Base-by-base conservation (phyloP, 53 echinoderm and acorn worm genomes). In the Henricia sp. region DNA sequence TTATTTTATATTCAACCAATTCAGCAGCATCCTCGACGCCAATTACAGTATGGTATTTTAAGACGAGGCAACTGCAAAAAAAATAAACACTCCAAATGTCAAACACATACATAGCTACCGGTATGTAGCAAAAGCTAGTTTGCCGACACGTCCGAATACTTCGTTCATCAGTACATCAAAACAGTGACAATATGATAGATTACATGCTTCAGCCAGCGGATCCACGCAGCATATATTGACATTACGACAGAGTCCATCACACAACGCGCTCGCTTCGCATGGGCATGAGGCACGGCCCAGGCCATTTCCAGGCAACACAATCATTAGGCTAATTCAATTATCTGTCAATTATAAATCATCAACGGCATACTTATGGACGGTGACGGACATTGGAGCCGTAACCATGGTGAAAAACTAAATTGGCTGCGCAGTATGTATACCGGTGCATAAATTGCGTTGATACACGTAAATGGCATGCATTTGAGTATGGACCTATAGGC, bases 161-260 rank as follows among this genome's bases (percentile, higher is more conserved):
- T n/a, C n/a, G n/a, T n/a, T n/a, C n/a, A n/a, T n/a, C n/a, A n/a
- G n/a, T n/a, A n/a, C n/a, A n/a, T n/a, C n/a, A n/a, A n/a, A n/a
- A n/a, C n/a, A n/a, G n/a, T n/a, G n/a, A n/a, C n/a, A n/a, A n/a
- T 64, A 63, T 40, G 50, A 63, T 80, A 80, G 80, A 80, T 80
- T 80, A 80, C 80, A 80, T 80, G 63, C 62, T 64, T 80, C 64
- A 80, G 80, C 80, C 80, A 80, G 62, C 50, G 64, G 80, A 80
- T 50, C 64, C 64, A 52, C 80, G 64, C 80, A 80, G 63, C n/a
- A 17, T 40, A 64, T 80, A 64, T 80, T 80, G 80, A 80, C 80
- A 80, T 80, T 80, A 44, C 64, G 63, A 80, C 80, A 63, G 64
- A 65, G 80, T 80, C 80, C 62, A 80, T 80, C 63, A 35, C 42